Conservation (phyloP, 2,888 invertebrate genomes). For the Empis stercorea region DNA sequence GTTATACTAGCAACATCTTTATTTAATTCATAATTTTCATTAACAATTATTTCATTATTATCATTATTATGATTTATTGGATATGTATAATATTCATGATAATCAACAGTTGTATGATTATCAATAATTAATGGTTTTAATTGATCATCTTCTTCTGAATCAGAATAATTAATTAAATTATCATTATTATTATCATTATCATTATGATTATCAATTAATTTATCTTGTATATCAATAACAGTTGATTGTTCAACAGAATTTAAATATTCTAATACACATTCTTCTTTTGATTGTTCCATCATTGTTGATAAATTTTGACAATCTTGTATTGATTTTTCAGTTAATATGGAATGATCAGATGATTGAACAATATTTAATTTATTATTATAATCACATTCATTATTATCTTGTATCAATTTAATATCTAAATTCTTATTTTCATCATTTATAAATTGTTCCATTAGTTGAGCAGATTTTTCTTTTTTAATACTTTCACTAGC, state of each 20-base stretch:
- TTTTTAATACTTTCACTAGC: not conserved
- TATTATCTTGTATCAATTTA: not conserved
- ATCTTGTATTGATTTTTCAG: not conserved
- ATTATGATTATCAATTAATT: conserved; percentile 19
- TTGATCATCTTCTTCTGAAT: conserved; percentile 32
- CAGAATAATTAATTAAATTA: conserved; percentile 22
- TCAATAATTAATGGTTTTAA: conserved; percentile 34
- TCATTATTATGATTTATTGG: not conserved
- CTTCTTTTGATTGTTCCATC: not conserved
- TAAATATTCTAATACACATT: conserved; percentile 2
- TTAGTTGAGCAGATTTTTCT: not conserved
- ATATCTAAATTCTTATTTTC: not conserved
- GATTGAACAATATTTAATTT: not conserved
- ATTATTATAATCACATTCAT: not conserved
- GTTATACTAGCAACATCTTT: not conserved
- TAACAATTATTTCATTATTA: not conserved
- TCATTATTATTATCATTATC: not conserved
- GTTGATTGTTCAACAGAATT: conserved; percentile 11
- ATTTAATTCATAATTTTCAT: not conserved
- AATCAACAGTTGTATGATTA: conserved; percentile 28
- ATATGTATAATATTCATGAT: conserved; percentile 17
- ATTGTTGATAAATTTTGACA: not conserved
- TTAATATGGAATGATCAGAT: not conserved
- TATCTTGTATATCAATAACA: conserved; percentile 19
- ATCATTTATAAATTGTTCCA: not conserved